Base-by-base conservation (phyloP, 1,140 invertebrate genomes). In the Aphelinus atriplicis region DNA sequence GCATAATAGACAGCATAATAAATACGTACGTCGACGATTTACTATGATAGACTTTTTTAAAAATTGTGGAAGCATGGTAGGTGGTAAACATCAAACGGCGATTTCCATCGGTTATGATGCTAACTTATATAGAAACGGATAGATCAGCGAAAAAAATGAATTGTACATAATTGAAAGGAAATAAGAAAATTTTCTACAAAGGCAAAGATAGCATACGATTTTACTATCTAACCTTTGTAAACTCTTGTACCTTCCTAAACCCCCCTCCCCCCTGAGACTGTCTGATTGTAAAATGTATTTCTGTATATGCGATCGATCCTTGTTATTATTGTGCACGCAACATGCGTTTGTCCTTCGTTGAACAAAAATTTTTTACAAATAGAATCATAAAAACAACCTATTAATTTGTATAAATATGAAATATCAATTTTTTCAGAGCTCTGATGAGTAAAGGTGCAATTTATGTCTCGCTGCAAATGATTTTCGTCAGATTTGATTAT, bases 141-240 rank as follows among this genome's bases (percentile, higher is more conserved):
- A 74, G 66, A 78, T 62, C 66, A 75, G 62, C 62, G 67, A 71
- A 60, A 58, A 78, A 76, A 75, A 77, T 80, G 77, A 81, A 79
- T 81, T 81, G 80, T 81, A 81, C 62, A 81, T 81, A 81, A 76
- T 78, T 78, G 63, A 80, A 76, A 62, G 71, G 73, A 77, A 69
- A 7, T 58, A 58, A 69, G 10, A 69, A 63, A 7, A 74, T 46
- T 61, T 45, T 64, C 48, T 71, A 65, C 67, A 67, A 61, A 57
- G 64, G 69, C 67, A 58, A 60, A 67, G 58, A 68, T 76, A 76
- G 69, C 69, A 72, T 67, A 57, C 62, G 64, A 55, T 71, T 66
- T 76, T 76, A 67, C 75, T 72, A 76, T 76, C 62, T 71, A 42
- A 62, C 75, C 57, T 71, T 76, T 68, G 43, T 10, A 64, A 71